These are phyloP conservation scores for Oriolus oriolus DNA, from an alignment of 2,113 vertebrate species.

Conservation along the genomic window DNA sequence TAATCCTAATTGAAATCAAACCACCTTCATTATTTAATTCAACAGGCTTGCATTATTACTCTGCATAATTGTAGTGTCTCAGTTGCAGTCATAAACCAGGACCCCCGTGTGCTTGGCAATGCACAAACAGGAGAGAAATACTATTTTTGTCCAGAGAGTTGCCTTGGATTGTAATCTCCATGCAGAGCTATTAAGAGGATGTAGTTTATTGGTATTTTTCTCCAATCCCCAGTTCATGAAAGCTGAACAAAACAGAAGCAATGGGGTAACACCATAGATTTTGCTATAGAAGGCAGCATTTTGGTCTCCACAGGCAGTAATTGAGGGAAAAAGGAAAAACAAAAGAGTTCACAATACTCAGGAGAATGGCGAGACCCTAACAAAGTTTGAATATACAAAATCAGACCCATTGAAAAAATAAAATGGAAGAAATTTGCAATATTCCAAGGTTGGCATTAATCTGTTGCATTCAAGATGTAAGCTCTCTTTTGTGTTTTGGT, in stretches of 20 bases:
- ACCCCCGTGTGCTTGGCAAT: not conserved
- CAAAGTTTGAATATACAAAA: not conserved
- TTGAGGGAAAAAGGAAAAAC: not conserved
- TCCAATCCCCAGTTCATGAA: not conserved
- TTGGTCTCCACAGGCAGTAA: not conserved
- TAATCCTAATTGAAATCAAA: constrained; percentile 9
- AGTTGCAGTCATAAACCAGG: not conserved
- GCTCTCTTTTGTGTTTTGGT: not conserved
- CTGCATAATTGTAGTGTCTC: not conserved
- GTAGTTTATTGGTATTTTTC: not conserved
- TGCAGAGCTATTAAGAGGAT: not conserved
- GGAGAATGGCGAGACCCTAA: not conserved
- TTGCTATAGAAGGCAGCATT: not conserved
- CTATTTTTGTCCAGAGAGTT: not conserved
- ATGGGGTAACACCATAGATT: not conserved
- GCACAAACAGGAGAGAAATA: not conserved
- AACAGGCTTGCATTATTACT: not conserved
- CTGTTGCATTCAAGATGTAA: not conserved
- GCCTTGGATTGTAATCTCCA: not conserved
- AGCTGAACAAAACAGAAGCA: not conserved
- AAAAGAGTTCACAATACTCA: not conserved
- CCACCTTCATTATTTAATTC: not conserved
- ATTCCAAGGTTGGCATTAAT: not conserved
- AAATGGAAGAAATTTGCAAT: not conserved
- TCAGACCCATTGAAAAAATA: not conserved